Evolutionary conservation across 2,888 invertebrate genomes (phyloP), one percentile per base, ranked within the genome.

Genomic region (Pristionchus mayeri): DNA sequence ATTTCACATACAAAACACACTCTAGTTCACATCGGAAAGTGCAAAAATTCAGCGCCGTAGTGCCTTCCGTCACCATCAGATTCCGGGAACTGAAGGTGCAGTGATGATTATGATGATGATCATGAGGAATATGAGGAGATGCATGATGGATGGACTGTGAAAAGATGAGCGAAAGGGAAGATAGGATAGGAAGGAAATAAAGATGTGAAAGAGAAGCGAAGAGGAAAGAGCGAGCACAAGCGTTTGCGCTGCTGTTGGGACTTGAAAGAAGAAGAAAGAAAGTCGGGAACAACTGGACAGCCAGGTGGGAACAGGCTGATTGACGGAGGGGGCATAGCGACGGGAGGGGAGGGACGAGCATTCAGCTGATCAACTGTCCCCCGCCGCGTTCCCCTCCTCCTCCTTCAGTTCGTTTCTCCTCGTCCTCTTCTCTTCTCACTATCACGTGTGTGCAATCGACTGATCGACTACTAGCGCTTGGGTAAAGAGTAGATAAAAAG

Each of bases 281-380:
- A n/a, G n/a, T n/a, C n/a, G n/a, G n/a, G n/a, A n/a, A n/a, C n/a
- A n/a, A n/a, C n/a, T n/a, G n/a, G n/a, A n/a, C 21, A 57, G 11
- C 7, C 21, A 57, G 11, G 24, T 13, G 24, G n/a, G 11, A 63
- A 63, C 34, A 18, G 34, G 63, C 63, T 27, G 34, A 30, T 63
- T 30, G 63, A 63, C 63, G 30, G 60, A 60, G 60, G 21, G 37
- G 44, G 75, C 24, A 50, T 50, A 57, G 80, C 48, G 37, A 40
- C 37, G 27, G 24, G 16, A 11, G 54, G 57, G 7, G 9, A 54
- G 54, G 57, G 30, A 54, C 37, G 71, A 37, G 24, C 18, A 34
- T 78, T 27, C 76, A 78, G 76, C 76, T 78, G 76, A 78, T 78
- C 76, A 78, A 78, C 76, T 50, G 21, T 63, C 63, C 34, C 63